phyloP scores from a whole-genome alignment of 1,140 invertebrate genomes.

The Habropoda laboriosa region DNA sequence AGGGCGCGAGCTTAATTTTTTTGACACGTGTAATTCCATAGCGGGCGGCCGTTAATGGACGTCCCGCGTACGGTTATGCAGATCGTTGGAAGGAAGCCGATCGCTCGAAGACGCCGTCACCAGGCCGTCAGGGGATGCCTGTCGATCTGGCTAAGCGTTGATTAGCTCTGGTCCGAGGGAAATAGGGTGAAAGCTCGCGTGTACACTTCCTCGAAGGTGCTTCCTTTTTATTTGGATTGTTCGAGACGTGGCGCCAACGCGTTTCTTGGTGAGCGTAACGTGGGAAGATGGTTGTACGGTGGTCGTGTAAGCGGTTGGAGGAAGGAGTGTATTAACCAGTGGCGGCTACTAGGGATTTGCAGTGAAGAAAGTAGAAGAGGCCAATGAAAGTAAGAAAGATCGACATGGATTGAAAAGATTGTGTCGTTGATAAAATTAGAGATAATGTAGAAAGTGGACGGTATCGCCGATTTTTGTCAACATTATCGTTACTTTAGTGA shows the following conservation, averaged over 20 bases:
- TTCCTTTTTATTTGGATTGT: not conserved
- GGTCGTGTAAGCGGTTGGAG: too few species aligned
- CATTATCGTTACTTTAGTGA: too few species aligned
- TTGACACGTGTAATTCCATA: slow-evolving; percentile 71
- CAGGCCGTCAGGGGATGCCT: slow-evolving; percentile 37
- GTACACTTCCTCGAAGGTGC: not conserved
- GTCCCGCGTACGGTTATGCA: slow-evolving; percentile 64
- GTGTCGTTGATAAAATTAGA: too few species aligned
- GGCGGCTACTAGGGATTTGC: too few species aligned
- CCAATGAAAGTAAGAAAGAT: too few species aligned
- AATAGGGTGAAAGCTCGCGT: slow-evolving; percentile 24
- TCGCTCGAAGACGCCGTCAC: slow-evolving; percentile 33
- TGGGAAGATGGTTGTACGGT: too few species aligned
- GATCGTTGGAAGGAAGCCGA: slow-evolving; percentile 65
- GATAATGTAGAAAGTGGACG: too few species aligned
- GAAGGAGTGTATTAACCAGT: too few species aligned
- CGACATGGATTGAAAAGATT: too few species aligned
- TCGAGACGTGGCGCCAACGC: not conserved
- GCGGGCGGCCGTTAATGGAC: slow-evolving; percentile 67
- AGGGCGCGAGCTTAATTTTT: slow-evolving; percentile 66
- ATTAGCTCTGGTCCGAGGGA: slow-evolving; percentile 39
- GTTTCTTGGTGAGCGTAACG: not conserved
- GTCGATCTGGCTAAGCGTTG: slow-evolving; percentile 60
- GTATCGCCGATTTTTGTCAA: too few species aligned
- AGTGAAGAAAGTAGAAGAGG: too few species aligned